These are phyloP conservation scores for Ariopsis seemanni DNA, from an alignment of 2,113 vertebrate genomes.

Conservation along the genomic window DNA sequence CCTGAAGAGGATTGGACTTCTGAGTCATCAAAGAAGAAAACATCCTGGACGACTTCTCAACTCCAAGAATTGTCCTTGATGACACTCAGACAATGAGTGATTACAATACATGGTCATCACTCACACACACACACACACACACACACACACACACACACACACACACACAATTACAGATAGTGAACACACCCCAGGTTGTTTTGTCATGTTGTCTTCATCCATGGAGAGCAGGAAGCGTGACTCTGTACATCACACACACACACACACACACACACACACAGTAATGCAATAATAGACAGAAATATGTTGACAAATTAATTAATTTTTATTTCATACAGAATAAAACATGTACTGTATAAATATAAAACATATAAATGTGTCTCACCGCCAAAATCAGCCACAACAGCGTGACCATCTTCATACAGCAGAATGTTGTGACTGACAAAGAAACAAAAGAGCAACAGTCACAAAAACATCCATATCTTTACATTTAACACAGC, in stretches of 20 bases:
- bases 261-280: conserved; percentile 6
- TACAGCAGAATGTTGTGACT: conserved; percentile 96
- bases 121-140: conserved; percentile 28
- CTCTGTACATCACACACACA: conserved; percentile 71
- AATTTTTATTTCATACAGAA: background rate
- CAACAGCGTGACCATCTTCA: conserved; percentile 92
- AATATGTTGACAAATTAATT: background rate
- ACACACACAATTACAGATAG: conserved; percentile 32
- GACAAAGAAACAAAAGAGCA: conserved; percentile 43
- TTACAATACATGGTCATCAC: background rate
- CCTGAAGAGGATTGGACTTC: no score
- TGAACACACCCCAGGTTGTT: conserved; percentile 90
- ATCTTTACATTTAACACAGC: background rate
- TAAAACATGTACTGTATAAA: background rate
- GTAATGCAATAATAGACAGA: background rate
- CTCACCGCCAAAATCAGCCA: conserved; percentile 93
- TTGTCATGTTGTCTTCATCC: conserved; percentile 96
- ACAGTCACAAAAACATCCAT: background rate
- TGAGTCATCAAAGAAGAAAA: no score
- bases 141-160: conserved; percentile 19
- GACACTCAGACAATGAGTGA: background rate
- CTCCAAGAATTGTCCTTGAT: no score
- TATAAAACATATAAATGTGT: background rate
- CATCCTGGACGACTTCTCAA: no score
- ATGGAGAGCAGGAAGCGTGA: conserved; percentile 90